Conservation (phyloP, 2,888 invertebrate genomes). For the Dolichopus griseipennis region DNA sequence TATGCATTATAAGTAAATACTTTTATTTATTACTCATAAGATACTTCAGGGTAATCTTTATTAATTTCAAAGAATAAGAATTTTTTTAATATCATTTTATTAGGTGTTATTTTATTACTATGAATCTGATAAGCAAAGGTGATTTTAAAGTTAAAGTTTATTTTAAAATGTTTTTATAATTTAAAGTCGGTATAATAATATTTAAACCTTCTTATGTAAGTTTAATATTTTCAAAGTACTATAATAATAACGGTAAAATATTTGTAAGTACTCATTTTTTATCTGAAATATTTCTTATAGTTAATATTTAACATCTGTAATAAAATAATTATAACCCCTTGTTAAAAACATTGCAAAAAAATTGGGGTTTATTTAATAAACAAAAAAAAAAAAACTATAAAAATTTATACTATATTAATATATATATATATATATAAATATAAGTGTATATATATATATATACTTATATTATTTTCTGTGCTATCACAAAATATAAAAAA, state of each 20-base stretch:
- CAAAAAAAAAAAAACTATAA: background rate
- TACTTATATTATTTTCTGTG: background rate
- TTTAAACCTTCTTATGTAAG: background rate
- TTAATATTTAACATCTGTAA: conserved; percentile 6
- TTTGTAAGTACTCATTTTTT: background rate
- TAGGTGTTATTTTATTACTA: too few species aligned
- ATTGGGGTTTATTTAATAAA: background rate
- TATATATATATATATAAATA: background rate
- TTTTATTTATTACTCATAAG: too few species aligned
- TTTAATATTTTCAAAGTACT: background rate
- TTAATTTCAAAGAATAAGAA: too few species aligned
- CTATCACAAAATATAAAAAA: background rate
- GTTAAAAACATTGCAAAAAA: background rate
- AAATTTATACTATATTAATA: background rate
- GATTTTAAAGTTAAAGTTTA: background rate
- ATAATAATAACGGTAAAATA: background rate
- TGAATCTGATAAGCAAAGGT: background rate
- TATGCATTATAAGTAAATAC: too few species aligned
- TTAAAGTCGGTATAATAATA: background rate
- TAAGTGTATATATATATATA: background rate
- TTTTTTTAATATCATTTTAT: too few species aligned
- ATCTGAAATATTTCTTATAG: background rate
- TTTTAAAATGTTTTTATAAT: background rate
- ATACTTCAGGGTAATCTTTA: too few species aligned
- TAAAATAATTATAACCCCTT: background rate